These are phyloP conservation scores for Saimiri boliviensis DNA, from an alignment of 2,113 vertebrate species.

Conservation along the genomic window DNA sequence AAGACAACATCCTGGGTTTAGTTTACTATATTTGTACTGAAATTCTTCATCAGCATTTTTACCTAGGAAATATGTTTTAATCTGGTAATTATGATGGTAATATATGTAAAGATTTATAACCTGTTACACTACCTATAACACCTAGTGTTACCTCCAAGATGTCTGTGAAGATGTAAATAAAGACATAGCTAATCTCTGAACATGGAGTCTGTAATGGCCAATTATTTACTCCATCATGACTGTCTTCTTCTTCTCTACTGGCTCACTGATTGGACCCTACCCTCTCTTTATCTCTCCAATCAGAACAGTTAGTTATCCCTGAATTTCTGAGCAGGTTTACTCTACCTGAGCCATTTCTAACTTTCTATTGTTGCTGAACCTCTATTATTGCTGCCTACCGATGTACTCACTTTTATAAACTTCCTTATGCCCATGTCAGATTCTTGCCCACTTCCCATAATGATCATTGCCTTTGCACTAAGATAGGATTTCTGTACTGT, in stretches of 20 bases:
- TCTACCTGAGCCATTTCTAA: not conserved
- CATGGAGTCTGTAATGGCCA: accelerated
- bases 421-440: not conserved
- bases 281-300: not conserved
- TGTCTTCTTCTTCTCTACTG: not conserved
- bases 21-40: not conserved
- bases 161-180: not conserved
- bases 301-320: not conserved
- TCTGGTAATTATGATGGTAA: not conserved
- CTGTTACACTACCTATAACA: not conserved
- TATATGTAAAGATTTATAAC: not conserved
- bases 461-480: not conserved
- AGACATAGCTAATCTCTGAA: not conserved
- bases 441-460: not conserved
- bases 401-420: not conserved
- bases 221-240: not conserved
- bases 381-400: not conserved
- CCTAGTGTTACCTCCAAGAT: not conserved
- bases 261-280: not conserved
- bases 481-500: not conserved
- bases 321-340: not conserved
- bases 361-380: not conserved
- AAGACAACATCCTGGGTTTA: not conserved
- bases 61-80: not conserved
- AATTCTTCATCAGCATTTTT: not conserved